phyloP scores from a whole-genome alignment of 2,888 invertebrate species.

The Gibbula magus region DNA sequence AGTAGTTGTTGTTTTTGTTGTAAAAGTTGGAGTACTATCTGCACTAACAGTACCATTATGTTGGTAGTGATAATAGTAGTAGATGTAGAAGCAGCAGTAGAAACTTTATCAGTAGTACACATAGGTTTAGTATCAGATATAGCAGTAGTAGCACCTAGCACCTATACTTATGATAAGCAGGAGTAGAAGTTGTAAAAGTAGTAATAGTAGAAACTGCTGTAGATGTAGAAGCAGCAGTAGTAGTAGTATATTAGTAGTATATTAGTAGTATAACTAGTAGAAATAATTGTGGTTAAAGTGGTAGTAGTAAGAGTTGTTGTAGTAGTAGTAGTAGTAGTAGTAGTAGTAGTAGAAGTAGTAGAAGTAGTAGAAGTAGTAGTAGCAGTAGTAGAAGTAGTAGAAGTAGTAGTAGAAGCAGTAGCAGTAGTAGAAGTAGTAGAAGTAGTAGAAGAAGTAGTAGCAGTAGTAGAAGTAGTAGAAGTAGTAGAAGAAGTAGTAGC shows the following conservation, averaged over 20 bases:
- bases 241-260: too few species aligned
- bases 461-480: background rate
- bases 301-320: too few species aligned
- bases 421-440: constrained; percentile 31
- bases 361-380: constrained; percentile 36
- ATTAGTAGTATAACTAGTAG: too few species aligned
- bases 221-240: constrained; percentile 39
- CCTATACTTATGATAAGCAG: too few species aligned
- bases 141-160: background rate
- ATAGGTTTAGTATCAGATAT: background rate
- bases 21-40: too few species aligned
- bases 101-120: background rate
- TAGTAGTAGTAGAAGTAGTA: too few species aligned
- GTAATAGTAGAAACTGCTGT: constrained; percentile 38
- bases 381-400: constrained; percentile 41
- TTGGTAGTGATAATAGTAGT: background rate
- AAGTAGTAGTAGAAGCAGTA: constrained; percentile 39
- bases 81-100: background rate
- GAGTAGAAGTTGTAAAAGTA: constrained; percentile 39
- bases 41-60: too few species aligned
- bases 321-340: too few species aligned
- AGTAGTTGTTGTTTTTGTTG: too few species aligned
- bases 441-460: constrained; percentile 3
- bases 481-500: background rate
- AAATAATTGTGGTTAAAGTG: too few species aligned